Evolutionary conservation across 1,140 invertebrate genomes (phyloP).

Genomic region (Neoseiulus cucumeris): DNA sequence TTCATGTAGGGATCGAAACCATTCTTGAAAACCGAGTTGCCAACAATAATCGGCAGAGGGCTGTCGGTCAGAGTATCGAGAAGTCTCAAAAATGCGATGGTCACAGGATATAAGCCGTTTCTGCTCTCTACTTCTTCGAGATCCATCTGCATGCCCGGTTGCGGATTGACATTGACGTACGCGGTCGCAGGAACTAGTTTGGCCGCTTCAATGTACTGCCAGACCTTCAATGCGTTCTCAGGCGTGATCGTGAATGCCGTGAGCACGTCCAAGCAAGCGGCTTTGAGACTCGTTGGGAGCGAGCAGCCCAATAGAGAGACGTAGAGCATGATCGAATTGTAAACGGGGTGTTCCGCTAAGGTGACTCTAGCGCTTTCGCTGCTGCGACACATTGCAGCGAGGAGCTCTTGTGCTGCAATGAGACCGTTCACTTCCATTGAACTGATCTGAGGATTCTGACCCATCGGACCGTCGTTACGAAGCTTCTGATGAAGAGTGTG

Average conservation of each 20-base stretch:
- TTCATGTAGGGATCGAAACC: constrained; percentile 75
- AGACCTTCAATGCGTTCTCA: constrained; percentile 50
- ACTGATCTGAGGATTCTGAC: not conserved
- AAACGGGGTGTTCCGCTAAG: constrained; percentile 60
- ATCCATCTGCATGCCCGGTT: constrained; percentile 28
- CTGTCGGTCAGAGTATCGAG: constrained; percentile 51
- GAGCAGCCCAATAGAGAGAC: constrained; percentile 63
- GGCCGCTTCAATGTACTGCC: constrained; percentile 63
- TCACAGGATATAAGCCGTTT: constrained; percentile 61
- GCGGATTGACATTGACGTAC: constrained; percentile 26
- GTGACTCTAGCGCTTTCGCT: constrained; percentile 45
- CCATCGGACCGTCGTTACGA: not conserved
- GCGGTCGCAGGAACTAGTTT: constrained; percentile 53
- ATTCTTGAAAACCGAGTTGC: constrained; percentile 50
- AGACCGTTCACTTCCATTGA: not conserved
- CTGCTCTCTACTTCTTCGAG: constrained; percentile 57
- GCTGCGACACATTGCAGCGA: not conserved
- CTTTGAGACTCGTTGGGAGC: constrained; percentile 59
- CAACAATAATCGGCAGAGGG: constrained; percentile 51
- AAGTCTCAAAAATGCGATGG: constrained; percentile 51
- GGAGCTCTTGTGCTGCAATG: not conserved
- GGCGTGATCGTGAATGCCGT: constrained; percentile 49
- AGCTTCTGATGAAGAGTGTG: constrained; percentile 6
- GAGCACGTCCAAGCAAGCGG: constrained; percentile 49
- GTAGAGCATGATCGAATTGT: constrained; percentile 52